phyloP scores from a whole-genome alignment of 30 jellyfish, hydroid and myxozoan species.

The Aurelia coerulea region DNA sequence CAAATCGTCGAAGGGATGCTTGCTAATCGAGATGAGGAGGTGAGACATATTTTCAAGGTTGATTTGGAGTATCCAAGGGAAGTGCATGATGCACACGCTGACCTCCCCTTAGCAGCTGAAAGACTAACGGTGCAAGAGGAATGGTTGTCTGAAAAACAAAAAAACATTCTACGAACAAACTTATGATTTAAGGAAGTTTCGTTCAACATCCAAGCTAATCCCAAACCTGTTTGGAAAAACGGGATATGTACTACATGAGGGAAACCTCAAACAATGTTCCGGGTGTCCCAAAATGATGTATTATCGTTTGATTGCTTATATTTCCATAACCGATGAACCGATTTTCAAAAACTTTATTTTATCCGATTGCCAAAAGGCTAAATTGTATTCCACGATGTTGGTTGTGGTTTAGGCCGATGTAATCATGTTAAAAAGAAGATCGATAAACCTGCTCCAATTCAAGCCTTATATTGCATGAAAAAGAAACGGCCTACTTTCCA shows the following conservation, averaged over 20 bases:
- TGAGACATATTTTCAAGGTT: conserved; percentile 16
- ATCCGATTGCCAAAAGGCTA: too few relatives aligned
- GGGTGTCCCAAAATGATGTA: too few relatives aligned
- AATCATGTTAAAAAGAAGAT: too few relatives aligned
- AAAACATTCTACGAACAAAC: not conserved
- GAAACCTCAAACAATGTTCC: not conserved
- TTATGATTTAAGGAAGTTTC: not conserved
- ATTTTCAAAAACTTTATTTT: too few relatives aligned
- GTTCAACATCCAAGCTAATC: not conserved
- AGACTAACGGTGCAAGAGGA: not conserved
- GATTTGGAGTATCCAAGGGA: conserved; percentile 1
- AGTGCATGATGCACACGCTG: not conserved
- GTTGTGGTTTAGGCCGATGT: too few relatives aligned
- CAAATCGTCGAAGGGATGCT: not conserved
- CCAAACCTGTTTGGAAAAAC: not conserved
- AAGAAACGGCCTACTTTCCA: too few relatives aligned
- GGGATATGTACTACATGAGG: conserved; percentile 16
- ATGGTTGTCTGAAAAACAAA: not conserved
- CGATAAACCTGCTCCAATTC: too few relatives aligned
- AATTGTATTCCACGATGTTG: too few relatives aligned
- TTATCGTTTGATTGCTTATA: too few relatives aligned
- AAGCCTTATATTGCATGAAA: too few relatives aligned
- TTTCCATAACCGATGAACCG: too few relatives aligned
- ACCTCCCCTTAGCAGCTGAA: conserved; percentile 1
- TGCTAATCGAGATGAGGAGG: not conserved